These are phyloP conservation scores for Phengaris arion DNA, from an alignment of 2,888 invertebrate genomes.

Conservation along the genomic window DNA sequence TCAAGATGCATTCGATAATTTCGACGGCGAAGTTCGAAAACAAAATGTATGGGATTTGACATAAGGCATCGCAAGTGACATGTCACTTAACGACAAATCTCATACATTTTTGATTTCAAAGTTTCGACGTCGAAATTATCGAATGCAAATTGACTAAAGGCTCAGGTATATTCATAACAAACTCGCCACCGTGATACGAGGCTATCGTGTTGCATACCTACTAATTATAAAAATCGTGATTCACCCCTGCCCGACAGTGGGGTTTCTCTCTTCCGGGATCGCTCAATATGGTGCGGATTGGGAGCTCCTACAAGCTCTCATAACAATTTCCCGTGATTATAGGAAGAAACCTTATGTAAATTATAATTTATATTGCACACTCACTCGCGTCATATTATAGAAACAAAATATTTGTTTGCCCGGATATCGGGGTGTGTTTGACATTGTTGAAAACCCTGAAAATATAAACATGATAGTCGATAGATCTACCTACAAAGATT, in stretches of 20 bases:
- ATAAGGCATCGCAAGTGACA: too few relatives aligned
- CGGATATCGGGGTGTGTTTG: background rate
- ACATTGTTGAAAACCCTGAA: too few relatives aligned
- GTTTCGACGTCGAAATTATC: too few relatives aligned
- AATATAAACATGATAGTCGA: too few relatives aligned
- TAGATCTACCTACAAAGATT: too few relatives aligned
- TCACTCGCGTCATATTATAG: background rate
- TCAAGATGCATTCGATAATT: too few relatives aligned
- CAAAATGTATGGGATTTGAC: too few relatives aligned
- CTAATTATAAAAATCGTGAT: constrained; percentile 55
- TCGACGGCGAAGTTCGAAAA: too few relatives aligned
- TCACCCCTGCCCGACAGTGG: constrained; percentile 48
- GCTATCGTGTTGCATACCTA: constrained; percentile 41
- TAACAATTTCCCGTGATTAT: constrained; percentile 47
- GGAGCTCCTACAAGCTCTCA: constrained; percentile 66
- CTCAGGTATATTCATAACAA: constrained; percentile 36
- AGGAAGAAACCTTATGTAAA: constrained; percentile 64
- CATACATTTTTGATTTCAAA: too few relatives aligned
- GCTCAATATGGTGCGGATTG: constrained; percentile 59
- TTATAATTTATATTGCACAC: constrained; percentile 5
- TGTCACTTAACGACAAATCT: too few relatives aligned
- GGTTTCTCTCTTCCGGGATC: constrained; percentile 52
- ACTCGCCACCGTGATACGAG: constrained; percentile 37
- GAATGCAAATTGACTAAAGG: too few relatives aligned
- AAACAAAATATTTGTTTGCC: constrained; percentile 2